Base-by-base conservation (phyloP, 2,888 invertebrate genomes). In the Gryllus longicercus region DNA sequence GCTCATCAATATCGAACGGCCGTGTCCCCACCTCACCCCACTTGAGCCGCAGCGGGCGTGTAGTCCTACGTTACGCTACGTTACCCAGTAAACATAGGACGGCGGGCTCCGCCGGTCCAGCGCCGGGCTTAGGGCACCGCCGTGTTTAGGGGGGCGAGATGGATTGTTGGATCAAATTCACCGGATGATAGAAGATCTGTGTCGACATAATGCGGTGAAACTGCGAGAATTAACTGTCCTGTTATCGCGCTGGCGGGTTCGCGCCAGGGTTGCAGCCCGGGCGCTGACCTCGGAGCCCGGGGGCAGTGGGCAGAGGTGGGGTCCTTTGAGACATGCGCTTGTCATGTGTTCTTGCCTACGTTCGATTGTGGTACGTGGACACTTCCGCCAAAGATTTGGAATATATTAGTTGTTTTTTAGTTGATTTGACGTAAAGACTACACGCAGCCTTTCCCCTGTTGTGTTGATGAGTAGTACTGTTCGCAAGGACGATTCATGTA, bases 11-110 rank as follows among this genome's bases (percentile, higher is more conserved):
- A 63, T 18, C 63, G 63, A n/a, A 63, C n/a, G 63, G 16, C n/a
- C 63, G 63, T 63, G 63, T 63, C n/a, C 63, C 63, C n/a, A 38
- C 38, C 38, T 38, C 38, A 38, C 38, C 38, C 38, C 38, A 38
- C 38, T 38, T 38, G 38, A 38, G 38, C 63, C n/a, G 63, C 63
- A n/a, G n/a, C 63, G 63, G n/a, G 63, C 63, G 63, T 63, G 63
- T 63, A 63, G 63, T 63, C 63, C 63, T 63, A 63, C 63, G 63
- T 63, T 63, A 63, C 63, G 63, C 63, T 63, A 63, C 63, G 63
- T 63, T 63, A 63, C 63, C 63, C 63, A 63, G 63, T 63, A 63
- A 63, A 63, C 63, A 63, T n/a, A n/a, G n/a, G 16, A n/a, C 16
- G 16, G 63, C 14, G 63, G n/a, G 16, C 63, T n/a, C n/a, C 16